Evolutionary conservation across 2,113 vertebrate genomes (phyloP).

Genomic region (Phrynosoma platyrhinos): DNA sequence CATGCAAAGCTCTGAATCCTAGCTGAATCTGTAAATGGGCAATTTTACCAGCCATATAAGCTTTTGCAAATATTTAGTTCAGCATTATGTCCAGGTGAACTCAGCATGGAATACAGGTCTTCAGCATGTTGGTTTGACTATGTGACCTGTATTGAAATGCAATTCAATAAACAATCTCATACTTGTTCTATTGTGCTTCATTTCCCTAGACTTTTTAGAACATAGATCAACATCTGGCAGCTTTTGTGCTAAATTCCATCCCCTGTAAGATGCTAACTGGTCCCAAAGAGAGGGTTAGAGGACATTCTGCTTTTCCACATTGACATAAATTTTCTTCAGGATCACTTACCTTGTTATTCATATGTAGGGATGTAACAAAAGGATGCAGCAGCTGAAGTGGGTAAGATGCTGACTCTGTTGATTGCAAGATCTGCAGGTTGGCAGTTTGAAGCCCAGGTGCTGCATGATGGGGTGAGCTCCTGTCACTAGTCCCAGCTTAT

Average conservation of each 20-base stretch:
- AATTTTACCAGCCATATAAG: slow-evolving; percentile 3
- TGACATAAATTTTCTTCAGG: background rate
- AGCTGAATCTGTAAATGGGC: background rate
- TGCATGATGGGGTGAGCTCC: too few species aligned
- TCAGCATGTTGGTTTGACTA: background rate
- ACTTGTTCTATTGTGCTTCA: background rate
- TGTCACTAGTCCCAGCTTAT: too few species aligned
- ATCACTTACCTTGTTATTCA: background rate
- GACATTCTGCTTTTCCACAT: background rate
- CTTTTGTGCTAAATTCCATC: background rate
- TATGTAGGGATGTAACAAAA: too few species aligned
- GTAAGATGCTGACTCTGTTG: too few species aligned
- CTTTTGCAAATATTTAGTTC: slow-evolving; percentile 27
- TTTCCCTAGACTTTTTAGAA: background rate
- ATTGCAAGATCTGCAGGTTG: too few species aligned
- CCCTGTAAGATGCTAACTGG: background rate
- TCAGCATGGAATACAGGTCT: background rate
- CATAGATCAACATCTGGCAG: background rate
- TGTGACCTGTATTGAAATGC: background rate
- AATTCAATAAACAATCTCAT: background rate
- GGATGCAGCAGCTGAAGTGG: too few species aligned
- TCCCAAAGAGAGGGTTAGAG: too few species aligned
- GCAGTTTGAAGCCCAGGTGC: too few species aligned
- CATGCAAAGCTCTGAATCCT: background rate
- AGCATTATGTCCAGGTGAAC: background rate